These are phyloP conservation scores for Mechanitis messenoides DNA, from an alignment of 2,888 invertebrate species.

Conservation along the genomic window DNA sequence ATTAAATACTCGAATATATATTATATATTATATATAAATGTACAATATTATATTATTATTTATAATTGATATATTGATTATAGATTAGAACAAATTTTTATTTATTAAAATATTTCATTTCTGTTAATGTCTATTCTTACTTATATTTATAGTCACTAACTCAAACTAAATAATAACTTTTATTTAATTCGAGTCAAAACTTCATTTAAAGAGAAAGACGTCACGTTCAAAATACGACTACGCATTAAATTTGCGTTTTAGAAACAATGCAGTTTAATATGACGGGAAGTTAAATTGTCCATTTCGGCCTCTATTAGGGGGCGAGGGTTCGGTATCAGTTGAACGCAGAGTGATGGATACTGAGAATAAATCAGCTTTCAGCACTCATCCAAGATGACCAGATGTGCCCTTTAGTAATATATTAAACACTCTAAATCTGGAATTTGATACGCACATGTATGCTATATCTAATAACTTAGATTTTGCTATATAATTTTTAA, in stretches of 20 bases:
- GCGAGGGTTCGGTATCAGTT: slow-evolving; percentile 51
- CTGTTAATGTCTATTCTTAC: too few species aligned
- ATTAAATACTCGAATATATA: neutral
- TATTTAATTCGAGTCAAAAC: too few species aligned
- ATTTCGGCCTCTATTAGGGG: slow-evolving; percentile 32
- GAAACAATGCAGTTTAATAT: slow-evolving; percentile 17
- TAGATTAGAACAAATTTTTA: too few species aligned
- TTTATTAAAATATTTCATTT: too few species aligned
- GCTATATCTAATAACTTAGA: neutral
- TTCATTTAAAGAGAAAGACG: too few species aligned
- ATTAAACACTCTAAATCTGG: slow-evolving; percentile 34
- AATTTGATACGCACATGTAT: slow-evolving; percentile 31
- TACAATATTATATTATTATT: neutral
- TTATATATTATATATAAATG: neutral
- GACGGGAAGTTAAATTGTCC: slow-evolving; percentile 43
- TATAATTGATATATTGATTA: neutral
- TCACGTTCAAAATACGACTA: too few species aligned
- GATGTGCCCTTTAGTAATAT: slow-evolving; percentile 49
- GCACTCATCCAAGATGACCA: slow-evolving; percentile 50
- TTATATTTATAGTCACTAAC: too few species aligned
- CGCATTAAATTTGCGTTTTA: neutral
- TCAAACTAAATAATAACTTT: too few species aligned
- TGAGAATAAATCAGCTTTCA: slow-evolving; percentile 67
- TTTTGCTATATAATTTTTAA: too few species aligned
- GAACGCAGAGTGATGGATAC: slow-evolving; percentile 65